Percentiles rank a stretch among this genome's conserved stretches.
Conservation (phyloP, 2,113 vertebrate species). For the Ramphastos sulfuratus region DNA sequence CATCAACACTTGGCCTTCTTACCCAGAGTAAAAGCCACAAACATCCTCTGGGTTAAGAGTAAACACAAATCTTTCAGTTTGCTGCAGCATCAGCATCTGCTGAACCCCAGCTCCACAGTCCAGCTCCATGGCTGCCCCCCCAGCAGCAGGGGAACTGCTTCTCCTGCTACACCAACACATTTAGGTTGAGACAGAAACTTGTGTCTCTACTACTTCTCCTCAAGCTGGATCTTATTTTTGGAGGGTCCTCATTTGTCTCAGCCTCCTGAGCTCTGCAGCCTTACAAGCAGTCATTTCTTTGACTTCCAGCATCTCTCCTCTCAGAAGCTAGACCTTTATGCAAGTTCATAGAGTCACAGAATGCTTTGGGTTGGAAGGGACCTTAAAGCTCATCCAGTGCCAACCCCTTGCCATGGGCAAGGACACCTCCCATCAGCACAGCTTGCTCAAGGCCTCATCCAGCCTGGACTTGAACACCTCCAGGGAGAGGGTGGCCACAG, state of each 20-base stretch:
- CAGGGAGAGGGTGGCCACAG: too few species aligned
- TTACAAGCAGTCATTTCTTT: background rate
- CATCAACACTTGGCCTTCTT: constrained; percentile 29
- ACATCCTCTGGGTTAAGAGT: constrained; percentile 50
- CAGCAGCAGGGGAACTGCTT: background rate
- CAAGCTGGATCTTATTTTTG: background rate
- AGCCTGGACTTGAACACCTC: too few species aligned
- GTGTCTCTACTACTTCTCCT: background rate
- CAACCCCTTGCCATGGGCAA: too few species aligned
- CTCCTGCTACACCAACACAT: background rate
- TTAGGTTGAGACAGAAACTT: background rate
- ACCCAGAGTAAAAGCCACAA: constrained; percentile 52
- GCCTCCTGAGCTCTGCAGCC: background rate
- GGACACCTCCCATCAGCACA: too few species aligned
- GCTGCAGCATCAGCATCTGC: background rate
- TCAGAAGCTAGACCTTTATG: background rate
- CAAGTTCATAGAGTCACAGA: background rate
- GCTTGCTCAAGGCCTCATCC: too few species aligned
- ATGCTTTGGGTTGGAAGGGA: too few species aligned
- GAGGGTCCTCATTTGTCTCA: background rate
- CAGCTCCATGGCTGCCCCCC: background rate
- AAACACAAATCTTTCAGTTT: constrained; percentile 38
- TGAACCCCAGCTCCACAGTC: background rate
- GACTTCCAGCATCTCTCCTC: background rate
- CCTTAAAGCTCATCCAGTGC: too few species aligned